phyloP scores from a whole-genome alignment of 2,113 vertebrate genomes.

The Nycticorax nycticorax region DNA sequence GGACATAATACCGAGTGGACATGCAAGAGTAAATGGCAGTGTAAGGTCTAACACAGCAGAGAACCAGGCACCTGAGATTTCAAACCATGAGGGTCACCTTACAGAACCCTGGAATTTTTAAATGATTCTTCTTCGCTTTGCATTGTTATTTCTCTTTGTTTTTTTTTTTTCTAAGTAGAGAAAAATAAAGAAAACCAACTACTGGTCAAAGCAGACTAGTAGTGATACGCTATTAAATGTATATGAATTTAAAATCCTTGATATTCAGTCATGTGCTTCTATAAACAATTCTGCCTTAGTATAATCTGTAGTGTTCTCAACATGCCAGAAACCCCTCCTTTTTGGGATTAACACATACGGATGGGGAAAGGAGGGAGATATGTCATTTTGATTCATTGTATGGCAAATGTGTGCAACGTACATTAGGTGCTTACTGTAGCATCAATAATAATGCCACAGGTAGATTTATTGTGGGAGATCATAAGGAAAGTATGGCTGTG shows the following conservation, averaged over 20 bases:
- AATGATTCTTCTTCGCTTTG: background rate
- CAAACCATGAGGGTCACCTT: background rate
- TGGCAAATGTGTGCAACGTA: background rate
- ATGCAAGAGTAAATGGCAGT: background rate
- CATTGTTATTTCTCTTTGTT: background rate
- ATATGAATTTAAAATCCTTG: background rate
- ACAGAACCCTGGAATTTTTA: background rate
- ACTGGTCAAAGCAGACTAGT: background rate
- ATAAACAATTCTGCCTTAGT: background rate
- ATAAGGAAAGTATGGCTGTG: background rate
- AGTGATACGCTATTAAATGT: background rate
- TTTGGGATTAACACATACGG: constrained; percentile 22
- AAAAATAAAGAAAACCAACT: background rate
- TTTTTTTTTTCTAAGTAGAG: background rate
- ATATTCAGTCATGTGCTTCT: background rate
- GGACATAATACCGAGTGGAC: background rate
- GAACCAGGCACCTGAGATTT: background rate
- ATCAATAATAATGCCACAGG: constrained; percentile 38
- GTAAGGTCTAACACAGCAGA: background rate
- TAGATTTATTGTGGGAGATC: constrained; percentile 23
- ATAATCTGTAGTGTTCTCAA: background rate
- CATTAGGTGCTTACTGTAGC: constrained; percentile 57
- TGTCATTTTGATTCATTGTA: constrained; percentile 49
- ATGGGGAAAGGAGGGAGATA: background rate
- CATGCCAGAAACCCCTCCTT: background rate